Evolutionary conservation across 2,888 invertebrate genomes (phyloP).

Genomic region (Onchidella celtica): DNA sequence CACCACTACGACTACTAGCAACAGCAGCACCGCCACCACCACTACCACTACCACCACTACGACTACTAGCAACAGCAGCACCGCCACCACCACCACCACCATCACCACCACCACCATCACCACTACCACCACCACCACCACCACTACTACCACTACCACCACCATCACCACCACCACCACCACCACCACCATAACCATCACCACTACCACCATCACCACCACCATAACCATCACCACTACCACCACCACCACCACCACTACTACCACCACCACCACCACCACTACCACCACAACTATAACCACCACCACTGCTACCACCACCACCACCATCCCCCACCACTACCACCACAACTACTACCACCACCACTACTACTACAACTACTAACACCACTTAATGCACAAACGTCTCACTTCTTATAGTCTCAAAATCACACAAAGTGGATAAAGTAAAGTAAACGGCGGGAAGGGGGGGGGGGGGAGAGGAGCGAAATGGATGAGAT

Average conservation of each 20-base stretch:
- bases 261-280: constrained; percentile 9
- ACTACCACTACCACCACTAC: constrained; percentile 13
- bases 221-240: too few relatives aligned
- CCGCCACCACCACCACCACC: not conserved
- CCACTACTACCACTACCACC: constrained; percentile 16
- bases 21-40: not conserved
- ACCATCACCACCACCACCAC: constrained; percentile 9
- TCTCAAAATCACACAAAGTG: too few relatives aligned
- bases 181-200: too few relatives aligned
- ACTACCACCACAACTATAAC: constrained; percentile 24
- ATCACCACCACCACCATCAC: not conserved
- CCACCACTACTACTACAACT: not conserved
- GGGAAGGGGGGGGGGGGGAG: too few relatives aligned
- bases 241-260: not conserved
- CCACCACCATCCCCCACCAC: not conserved
- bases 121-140: constrained; percentile 8
- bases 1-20: not conserved
- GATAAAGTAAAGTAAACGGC: too few relatives aligned
- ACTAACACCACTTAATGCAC: too few relatives aligned
- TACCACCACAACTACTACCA: too few relatives aligned
- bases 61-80: constrained; percentile 10
- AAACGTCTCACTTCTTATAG: too few relatives aligned
- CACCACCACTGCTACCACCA: too few relatives aligned
- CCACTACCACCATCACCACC: too few relatives aligned
- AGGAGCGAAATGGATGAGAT: too few relatives aligned